phyloP scores from a whole-genome alignment of 2,888 invertebrate species.

The Allygus modestus region DNA sequence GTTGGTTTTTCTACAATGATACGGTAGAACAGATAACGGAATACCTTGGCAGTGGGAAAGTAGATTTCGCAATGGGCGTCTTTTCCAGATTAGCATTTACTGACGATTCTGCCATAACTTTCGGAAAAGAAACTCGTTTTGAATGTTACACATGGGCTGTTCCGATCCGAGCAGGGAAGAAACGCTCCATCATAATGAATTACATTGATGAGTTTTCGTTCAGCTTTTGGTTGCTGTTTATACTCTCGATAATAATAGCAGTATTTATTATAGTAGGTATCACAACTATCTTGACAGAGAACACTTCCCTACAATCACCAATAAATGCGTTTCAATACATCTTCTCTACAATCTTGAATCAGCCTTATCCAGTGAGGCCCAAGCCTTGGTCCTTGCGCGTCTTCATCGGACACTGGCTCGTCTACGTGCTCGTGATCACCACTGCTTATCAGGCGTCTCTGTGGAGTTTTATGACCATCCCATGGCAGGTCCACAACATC shows the following conservation, averaged over 20 bases:
- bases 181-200: conserved; percentile 69
- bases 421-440: conserved; percentile 69
- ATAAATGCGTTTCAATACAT: conserved; percentile 56
- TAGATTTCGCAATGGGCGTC: conserved; percentile 70
- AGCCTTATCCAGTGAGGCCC: conserved; percentile 49
- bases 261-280: conserved; percentile 42
- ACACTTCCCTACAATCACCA: conserved; percentile 50
- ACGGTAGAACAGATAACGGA: conserved; percentile 59
- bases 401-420: conserved; percentile 69
- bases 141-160: conserved; percentile 71
- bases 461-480: conserved; percentile 70
- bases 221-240: conserved; percentile 70
- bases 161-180: conserved; percentile 69
- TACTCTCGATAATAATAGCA: conserved; percentile 64
- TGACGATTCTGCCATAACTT: conserved; percentile 67
- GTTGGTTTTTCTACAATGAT: conserved; percentile 61
- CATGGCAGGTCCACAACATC: conserved; percentile 69
- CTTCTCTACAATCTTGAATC: conserved; percentile 53
- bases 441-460: conserved; percentile 68
- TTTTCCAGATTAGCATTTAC: conserved; percentile 69
- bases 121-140: conserved; percentile 69
- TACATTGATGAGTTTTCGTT: conserved; percentile 69
- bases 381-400: conserved; percentile 57
- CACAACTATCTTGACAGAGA: conserved; percentile 30
- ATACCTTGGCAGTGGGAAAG: conserved; percentile 43